These are phyloP conservation scores for Psammodynastes pulverulentus DNA, from an alignment of 2,113 vertebrate genomes.

Conservation along the genomic window DNA sequence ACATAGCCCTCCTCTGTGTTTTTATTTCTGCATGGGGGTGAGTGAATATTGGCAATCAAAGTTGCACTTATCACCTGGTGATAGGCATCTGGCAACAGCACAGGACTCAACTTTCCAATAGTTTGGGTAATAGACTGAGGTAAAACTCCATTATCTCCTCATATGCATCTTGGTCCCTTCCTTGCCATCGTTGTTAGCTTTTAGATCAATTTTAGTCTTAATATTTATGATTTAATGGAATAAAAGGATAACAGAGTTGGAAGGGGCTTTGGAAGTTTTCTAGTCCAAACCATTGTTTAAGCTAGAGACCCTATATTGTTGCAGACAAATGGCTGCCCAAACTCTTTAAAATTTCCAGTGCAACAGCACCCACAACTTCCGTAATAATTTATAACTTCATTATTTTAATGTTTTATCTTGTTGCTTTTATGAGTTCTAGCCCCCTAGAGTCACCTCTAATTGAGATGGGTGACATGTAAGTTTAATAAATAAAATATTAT, in stretches of 20 bases:
- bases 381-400: neutral
- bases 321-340: neutral
- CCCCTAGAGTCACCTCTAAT: neutral
- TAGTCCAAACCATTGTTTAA: neutral
- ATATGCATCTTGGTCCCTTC: neutral
- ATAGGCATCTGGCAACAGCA: neutral
- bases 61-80: neutral
- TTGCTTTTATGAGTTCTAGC: neutral
- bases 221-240: too few relatives aligned
- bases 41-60: neutral
- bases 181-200: neutral
- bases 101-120: neutral
- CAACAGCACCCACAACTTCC: neutral
- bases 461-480: neutral
- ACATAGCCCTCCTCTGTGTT: neutral
- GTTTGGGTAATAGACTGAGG: neutral
- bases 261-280: too few relatives aligned
- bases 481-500: neutral
- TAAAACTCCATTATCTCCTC: neutral
- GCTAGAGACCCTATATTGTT: neutral
- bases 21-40: neutral
- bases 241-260: too few relatives aligned
- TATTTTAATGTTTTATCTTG: neutral
- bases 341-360: neutral
- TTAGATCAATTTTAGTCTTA: neutral